Percentiles rank a stretch among this genome's conserved stretches.
Evolutionary conservation across 1,140 invertebrate species (phyloP).

Genomic region (Pseudachorutes palmiensis): DNA sequence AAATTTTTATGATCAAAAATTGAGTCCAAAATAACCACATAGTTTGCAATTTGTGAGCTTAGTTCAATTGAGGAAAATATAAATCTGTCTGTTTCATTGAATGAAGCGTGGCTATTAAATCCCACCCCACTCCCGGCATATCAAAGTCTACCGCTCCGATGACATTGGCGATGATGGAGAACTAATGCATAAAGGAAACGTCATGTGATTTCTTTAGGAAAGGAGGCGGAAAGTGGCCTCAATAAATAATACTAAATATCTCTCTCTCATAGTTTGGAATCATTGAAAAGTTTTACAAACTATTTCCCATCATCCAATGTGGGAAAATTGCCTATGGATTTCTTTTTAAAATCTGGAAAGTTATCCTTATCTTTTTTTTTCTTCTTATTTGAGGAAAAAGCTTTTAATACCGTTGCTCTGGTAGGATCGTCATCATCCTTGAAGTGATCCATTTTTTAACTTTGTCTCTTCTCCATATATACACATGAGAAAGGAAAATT

Average conservation of each 20-base stretch:
- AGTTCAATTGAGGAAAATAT: no score
- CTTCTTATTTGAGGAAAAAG: background rate
- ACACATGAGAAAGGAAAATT: slow-evolving; percentile 14
- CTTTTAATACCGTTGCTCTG: slow-evolving; percentile 15
- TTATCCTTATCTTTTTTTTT: background rate
- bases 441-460: slow-evolving; percentile 11
- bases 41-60: no score
- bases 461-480: background rate
- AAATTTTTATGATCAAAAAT: no score
- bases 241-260: slow-evolving; percentile 7
- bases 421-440: background rate
- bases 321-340: background rate
- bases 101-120: no score
- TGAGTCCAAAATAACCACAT: no score
- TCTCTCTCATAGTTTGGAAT: background rate
- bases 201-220: background rate
- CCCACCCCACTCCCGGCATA: no score
- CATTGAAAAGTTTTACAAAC: background rate
- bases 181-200: slow-evolving; percentile 3
- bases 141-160: background rate
- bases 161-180: background rate
- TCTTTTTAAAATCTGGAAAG: slow-evolving; percentile 1
- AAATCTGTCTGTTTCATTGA: no score
- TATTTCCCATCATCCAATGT: background rate
- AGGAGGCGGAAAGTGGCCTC: background rate